phyloP scores from a whole-genome alignment of 2,113 vertebrate species.

The Lepus timidus region DNA sequence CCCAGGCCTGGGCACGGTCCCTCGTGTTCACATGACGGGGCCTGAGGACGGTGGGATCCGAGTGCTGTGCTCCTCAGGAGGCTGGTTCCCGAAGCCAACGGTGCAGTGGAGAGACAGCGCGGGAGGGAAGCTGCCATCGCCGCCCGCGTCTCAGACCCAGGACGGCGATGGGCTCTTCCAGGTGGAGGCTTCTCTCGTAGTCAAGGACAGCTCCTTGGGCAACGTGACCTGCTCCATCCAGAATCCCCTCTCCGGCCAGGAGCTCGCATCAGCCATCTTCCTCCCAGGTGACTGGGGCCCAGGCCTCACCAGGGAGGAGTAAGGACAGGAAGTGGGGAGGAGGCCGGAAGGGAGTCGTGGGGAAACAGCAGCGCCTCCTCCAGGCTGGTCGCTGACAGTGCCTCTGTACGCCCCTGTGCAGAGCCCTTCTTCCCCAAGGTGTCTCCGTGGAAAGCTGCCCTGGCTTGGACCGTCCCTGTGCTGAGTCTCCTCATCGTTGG shows the following conservation, averaged over 20 bases:
- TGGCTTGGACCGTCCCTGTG: neutral
- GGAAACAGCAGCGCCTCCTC: neutral
- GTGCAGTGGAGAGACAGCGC: constrained; percentile 31
- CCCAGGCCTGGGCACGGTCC: constrained; percentile 67
- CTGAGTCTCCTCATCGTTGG: constrained; percentile 5
- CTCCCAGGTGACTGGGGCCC: constrained; percentile 62
- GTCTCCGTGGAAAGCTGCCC: constrained; percentile 48
- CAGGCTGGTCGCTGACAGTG: neutral
- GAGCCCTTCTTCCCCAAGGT: constrained; percentile 68
- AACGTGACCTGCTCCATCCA: constrained; percentile 67
- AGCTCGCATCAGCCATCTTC: constrained; percentile 31
- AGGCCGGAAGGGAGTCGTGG: neutral
- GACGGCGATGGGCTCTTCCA: constrained; percentile 58
- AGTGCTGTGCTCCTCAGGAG: constrained; percentile 59
- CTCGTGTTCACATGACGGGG: constrained; percentile 62
- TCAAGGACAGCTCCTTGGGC: constrained; percentile 48
- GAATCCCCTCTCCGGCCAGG: constrained; percentile 48
- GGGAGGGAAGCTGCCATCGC: neutral
- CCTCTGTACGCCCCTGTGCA: neutral
- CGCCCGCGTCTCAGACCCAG: constrained; percentile 32
- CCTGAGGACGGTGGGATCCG: neutral
- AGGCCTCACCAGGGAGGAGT: neutral
- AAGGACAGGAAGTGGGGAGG: fast-evolving
- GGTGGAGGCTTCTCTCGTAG: constrained; percentile 45
- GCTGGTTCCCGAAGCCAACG: constrained; percentile 73